Evolutionary conservation across 2,797 vertebrate genomes (phyloP), one percentile per base, ranked within the genome.

Genomic region (Danio jaintianensis): DNA sequence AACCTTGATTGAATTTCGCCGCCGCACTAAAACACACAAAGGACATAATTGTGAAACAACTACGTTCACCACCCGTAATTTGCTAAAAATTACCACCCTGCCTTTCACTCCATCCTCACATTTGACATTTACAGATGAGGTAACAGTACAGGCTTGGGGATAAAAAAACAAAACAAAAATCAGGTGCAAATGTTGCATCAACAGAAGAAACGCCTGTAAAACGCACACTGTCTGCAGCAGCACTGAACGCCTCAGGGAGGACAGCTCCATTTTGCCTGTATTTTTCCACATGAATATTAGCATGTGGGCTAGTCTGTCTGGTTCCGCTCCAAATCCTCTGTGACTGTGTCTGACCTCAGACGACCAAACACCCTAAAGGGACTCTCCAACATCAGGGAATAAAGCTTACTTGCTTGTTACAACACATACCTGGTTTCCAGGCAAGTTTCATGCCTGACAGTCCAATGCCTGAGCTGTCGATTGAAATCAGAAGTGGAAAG

Each of bases 151-250:
- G 20, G 29, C 20, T 70, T 42, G 40, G 40, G 18, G 29, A 29
- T 29, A 29, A 53, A 15, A 55, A 12, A 2, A 10, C 4, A 58
- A 43, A 75, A 72, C 40, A 62, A 82, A 64, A 70, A 82, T 72
- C 80, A 78, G 68, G 45, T 83, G 77, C 59, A 75, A 70, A 80
- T 55, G 59, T 67, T 78, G 58, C 75, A 78, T 72, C 81, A 70
- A 78, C 81, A 66, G 42, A 72, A 82, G 47, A 79, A 79, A 75
- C 22, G 16, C 18, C 56, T 62, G 22, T 50, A 69, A 71, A 63
- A 13, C 20, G 47, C 6, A 36, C 53, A 59, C 22, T 59, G 43
- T 61, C 66, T 78, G 76, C 76, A 52, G 55, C 38, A 70, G 77
- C 16, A 9, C 0, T 4, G 2, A 42, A 43, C n/a, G 45, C 77